Evolutionary conservation across 2,797 vertebrate genomes (phyloP), one percentile per base, ranked within the genome.

Genomic region (Propithecus perrieri): DNA sequence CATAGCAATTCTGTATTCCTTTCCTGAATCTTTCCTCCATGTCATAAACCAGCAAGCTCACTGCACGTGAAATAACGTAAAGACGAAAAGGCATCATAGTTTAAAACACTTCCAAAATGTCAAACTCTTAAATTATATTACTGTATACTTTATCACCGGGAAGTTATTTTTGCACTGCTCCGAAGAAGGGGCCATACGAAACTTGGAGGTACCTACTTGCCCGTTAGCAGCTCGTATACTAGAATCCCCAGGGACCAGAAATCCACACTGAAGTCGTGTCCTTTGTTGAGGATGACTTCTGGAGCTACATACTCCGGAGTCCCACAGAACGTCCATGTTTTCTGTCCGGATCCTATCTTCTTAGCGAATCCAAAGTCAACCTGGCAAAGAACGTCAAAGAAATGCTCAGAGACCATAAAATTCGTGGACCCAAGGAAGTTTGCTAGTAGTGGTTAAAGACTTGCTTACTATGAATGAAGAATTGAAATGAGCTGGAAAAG

Each of bases 351-450:
- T 76, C 98, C 98, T n/a, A 99, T 99, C 98, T 99, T 99, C 98
- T 99, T 99, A 18, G 99, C 99, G 98, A 99, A 99, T 93, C 99
- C 99, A 98, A 99, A 99, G 98, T 99, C 99, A 85, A 99, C 99
- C 99, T 99, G 94, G 43, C 86, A 78, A 95, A 97, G 92, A 96
- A 72, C 5, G 87, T 88, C 55, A 95, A 22, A 95, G 5, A 83
- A 79, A 88, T 71, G 35, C 50, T 63, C 20, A 96, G 89, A 89
- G 18, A 85, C 24, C 8, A 9, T 72, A 78, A 38, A 94, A 80
- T 0, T 15, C 35, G 28, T 7, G 96, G 99, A 99, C 88, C 99
- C 99, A 10, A 98, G 99, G 83, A 99, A 99, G 98, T 99, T 99
- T 97, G 99, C 99, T 85, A 97, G 99, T 41, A 41, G 41, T 6